Percentiles rank a stretch among this genome's conserved stretches.
These are phyloP conservation scores for Drosophila miranda DNA, from an alignment of 1,140 invertebrate genomes.

Conservation along the genomic window DNA sequence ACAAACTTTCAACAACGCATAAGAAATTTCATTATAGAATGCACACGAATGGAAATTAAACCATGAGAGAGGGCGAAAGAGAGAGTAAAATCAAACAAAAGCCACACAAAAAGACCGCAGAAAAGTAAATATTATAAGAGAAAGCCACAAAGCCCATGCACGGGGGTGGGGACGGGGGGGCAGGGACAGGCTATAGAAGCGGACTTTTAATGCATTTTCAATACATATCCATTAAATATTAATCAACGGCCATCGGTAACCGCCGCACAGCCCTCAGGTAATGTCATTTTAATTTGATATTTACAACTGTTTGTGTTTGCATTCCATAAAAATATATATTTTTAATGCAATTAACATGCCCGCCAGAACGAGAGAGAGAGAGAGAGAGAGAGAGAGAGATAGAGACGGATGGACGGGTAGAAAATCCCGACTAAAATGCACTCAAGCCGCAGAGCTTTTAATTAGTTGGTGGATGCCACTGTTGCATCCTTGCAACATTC, in stretches of 20 bases:
- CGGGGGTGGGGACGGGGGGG: neutral
- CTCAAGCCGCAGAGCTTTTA: conserved; percentile 37
- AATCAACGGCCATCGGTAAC: conserved; percentile 47
- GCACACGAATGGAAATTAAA: neutral
- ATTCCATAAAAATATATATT: conserved; percentile 54
- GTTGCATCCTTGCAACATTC: too few relatives aligned
- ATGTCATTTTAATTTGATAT: conserved; percentile 70
- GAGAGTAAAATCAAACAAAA: neutral
- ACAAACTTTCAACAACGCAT: neutral
- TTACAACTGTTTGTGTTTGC: conserved; percentile 46
- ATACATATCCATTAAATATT: conserved; percentile 74
- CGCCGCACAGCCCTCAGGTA: conserved; percentile 31
- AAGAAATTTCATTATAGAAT: conserved; percentile 9
- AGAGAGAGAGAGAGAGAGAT: neutral
- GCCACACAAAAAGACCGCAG: neutral
- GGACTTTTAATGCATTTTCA: conserved; percentile 61
- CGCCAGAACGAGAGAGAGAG: neutral
- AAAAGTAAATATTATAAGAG: conserved; percentile 28
- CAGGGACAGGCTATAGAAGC: too few relatives aligned
- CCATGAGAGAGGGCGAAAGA: neutral
- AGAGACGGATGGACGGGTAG: neutral
- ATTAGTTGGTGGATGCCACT: conserved; percentile 21
- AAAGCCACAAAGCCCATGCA: conserved; percentile 1
- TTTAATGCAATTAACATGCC: conserved; percentile 66
- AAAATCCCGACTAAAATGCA: conserved; percentile 32